Percentiles rank a stretch among this genome's conserved stretches.
These are phyloP conservation scores for Euthynnus affinis DNA, from an alignment of 2,797 vertebrate species.

Conservation along the genomic window DNA sequence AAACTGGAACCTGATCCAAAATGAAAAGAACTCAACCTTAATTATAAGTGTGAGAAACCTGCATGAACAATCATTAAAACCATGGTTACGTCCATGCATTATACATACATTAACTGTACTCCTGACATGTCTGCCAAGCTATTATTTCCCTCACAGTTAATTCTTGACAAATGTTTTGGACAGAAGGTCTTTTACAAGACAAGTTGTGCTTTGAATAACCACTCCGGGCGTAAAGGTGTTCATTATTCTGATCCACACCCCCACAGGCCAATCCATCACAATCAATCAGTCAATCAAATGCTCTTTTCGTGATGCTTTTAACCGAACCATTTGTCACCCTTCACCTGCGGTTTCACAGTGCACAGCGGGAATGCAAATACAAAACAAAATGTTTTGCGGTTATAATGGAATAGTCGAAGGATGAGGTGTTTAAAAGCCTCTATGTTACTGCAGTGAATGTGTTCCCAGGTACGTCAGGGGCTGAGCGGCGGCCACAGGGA, in stretches of 20 bases:
- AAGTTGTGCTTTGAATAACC: slow-evolving; percentile 52
- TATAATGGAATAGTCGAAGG: slow-evolving; percentile 64
- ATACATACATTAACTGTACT: not conserved
- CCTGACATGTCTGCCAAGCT: slow-evolving; percentile 5
- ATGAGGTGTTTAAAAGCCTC: slow-evolving; percentile 72
- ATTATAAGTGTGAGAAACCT: not conserved
- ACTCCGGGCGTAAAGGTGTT: slow-evolving; percentile 62
- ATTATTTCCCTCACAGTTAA: slow-evolving; percentile 44
- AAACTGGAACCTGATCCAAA: not conserved
- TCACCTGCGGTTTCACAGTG: slow-evolving; percentile 58
- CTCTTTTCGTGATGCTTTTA: slow-evolving; percentile 72
- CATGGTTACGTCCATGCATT: not conserved
- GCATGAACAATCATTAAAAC: not conserved
- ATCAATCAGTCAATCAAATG: slow-evolving; percentile 80
- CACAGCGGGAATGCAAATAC: slow-evolving; percentile 59
- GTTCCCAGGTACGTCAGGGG: slow-evolving; percentile 62
- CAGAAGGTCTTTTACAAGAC: slow-evolving; percentile 45
- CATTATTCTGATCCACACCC: slow-evolving; percentile 69
- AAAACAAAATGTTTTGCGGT: slow-evolving; percentile 62
- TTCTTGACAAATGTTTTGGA: slow-evolving; percentile 61
- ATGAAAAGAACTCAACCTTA: not conserved
- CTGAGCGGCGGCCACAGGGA: slow-evolving; percentile 66
- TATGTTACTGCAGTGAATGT: slow-evolving; percentile 37
- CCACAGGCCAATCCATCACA: slow-evolving; percentile 68
- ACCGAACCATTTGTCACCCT: slow-evolving; percentile 70